Evolutionary conservation across 2,113 vertebrate genomes (phyloP), one percentile per base, ranked within the genome.

Genomic region (Bombycilla garrulus): DNA sequence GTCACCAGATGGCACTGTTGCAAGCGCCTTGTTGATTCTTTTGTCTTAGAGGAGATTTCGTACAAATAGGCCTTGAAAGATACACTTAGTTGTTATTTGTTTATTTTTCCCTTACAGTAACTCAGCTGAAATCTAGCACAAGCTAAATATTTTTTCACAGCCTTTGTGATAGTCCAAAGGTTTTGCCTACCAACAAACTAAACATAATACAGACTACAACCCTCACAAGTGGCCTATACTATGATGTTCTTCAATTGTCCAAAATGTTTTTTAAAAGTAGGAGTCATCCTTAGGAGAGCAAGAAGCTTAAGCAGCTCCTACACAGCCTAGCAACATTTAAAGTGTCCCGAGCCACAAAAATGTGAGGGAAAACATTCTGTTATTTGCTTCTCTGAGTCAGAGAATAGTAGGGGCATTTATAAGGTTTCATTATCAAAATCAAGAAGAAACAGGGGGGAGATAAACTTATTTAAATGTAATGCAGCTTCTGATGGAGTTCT

Each of bases 1-100:
- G 71, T 90, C 96, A 95, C 85, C 87, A 97, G 95, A 78, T 96
- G 96, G 96, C 93, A 88, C 87, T 96, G 60, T 95, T 80, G 85
- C 44, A 83, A 92, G 45, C 0, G 23, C 70, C 84, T 86, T 86
- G 29, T 22, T 87, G 31, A 60, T 86, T 83, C 91, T 96, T 93
- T 95, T 96, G 87, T 93, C 67, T 80, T 86, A 10, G 54, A 44
- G 42, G 33, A 73, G 47, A 35, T 47, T 54, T 11, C 2, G 4
- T 54, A 67, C 64, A 90, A 83, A 58, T 17, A 86, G 40, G 47
- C 57, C 33, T 90, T 93, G 47, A 86, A 94, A 86, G 19, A 54
- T 56, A 58, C 14, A 56, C 24, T 90, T 73, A 35, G 24, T 83
- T 87, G 60, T 64, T 86, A 47, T 58, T 93, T 92, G 40, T 82